Conservation (phyloP, 2,888 invertebrate genomes). For the Temnothorax ravouxi region DNA sequence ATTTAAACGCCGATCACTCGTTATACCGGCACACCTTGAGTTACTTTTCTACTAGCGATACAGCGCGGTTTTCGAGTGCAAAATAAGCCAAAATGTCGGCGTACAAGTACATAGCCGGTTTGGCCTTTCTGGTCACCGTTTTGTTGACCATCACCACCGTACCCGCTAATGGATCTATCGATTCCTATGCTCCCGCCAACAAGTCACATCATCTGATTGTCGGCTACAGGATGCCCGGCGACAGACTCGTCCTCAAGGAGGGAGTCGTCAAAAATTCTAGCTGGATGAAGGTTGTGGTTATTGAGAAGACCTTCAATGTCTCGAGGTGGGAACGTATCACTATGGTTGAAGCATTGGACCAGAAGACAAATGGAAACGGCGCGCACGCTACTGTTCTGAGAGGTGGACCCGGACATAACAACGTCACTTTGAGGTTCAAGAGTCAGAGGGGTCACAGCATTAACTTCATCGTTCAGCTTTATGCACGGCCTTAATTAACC, state of each 20-base stretch:
- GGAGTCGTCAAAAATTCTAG: conserved; percentile 77
- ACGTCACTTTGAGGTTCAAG: conserved; percentile 85
- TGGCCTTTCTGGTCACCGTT: conserved; percentile 45
- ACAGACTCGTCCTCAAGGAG: conserved; percentile 69
- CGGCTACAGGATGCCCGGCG: conserved; percentile 75
- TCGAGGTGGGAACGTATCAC: conserved; percentile 79
- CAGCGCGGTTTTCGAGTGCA: neutral
- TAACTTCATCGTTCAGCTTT: conserved; percentile 86
- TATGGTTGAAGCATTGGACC: conserved; percentile 85
- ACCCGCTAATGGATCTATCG: conserved; percentile 18
- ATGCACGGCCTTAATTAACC: conserved; percentile 70
- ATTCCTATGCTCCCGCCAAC: conserved; percentile 49
- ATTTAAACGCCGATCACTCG: conserved; percentile 63
- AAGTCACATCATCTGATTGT: conserved; percentile 76
- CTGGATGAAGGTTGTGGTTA: conserved; percentile 76
- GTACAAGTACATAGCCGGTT: conserved; percentile 51
- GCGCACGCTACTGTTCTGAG: conserved; percentile 83
- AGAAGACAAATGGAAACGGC: conserved; percentile 86
- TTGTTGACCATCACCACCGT: conserved; percentile 37
- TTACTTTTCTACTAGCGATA: neutral
- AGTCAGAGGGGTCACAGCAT: conserved; percentile 86
- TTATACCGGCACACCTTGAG: conserved; percentile 17
- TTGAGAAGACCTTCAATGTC: conserved; percentile 74
- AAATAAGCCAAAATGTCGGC: conserved; percentile 55
- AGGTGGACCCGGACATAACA: conserved; percentile 85